These are phyloP conservation scores for Noctua fimbriata DNA, from an alignment of 2,888 invertebrate species.

Conservation along the genomic window DNA sequence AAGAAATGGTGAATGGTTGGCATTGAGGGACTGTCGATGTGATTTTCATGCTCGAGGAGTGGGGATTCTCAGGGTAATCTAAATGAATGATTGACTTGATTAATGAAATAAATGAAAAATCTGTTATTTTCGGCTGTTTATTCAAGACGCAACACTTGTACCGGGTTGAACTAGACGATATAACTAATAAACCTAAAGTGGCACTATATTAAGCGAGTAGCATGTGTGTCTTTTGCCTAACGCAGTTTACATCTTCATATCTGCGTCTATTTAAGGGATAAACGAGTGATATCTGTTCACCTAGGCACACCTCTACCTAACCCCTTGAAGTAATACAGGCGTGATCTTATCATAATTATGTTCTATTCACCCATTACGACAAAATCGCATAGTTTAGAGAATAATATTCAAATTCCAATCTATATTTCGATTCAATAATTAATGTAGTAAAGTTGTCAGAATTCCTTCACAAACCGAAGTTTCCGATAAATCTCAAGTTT, in stretches of 20 bases:
- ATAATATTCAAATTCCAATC: constrained; percentile 10
- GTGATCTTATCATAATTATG: neutral
- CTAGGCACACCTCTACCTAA: neutral
- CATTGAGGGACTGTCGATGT: neutral
- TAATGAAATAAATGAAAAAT: too few relatives aligned
- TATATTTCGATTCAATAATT: constrained; percentile 19
- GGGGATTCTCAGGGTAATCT: too few relatives aligned
- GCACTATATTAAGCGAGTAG: too few relatives aligned
- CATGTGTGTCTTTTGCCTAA: too few relatives aligned
- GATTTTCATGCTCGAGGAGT: neutral
- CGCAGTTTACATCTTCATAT: too few relatives aligned
- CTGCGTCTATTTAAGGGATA: neutral
- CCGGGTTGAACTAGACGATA: too few relatives aligned
- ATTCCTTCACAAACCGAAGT: constrained; percentile 15
- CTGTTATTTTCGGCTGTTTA: too few relatives aligned
- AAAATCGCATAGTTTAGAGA: constrained; percentile 4
- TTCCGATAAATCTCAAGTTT: constrained; percentile 45
- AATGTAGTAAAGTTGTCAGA: constrained; percentile 14
- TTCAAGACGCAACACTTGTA: too few relatives aligned
- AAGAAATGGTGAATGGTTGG: too few relatives aligned
- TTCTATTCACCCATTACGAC: neutral
- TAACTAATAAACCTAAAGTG: too few relatives aligned
- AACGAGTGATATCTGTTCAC: neutral
- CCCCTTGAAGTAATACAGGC: neutral
- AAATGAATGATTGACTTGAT: too few relatives aligned